Conservation (phyloP, 2,113 vertebrate genomes). For the Acinonyx jubatus region DNA sequence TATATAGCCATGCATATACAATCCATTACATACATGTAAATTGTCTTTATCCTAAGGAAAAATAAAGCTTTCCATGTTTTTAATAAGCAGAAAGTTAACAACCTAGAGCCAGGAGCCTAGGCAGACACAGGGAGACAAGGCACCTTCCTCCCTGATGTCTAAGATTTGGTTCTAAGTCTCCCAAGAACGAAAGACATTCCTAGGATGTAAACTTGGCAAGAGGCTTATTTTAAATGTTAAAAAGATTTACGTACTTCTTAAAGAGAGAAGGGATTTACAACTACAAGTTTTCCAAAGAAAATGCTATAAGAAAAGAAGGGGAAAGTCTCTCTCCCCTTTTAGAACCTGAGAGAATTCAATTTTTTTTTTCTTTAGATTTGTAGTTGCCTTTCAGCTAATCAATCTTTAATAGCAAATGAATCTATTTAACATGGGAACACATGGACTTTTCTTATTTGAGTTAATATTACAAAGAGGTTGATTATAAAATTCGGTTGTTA, state of each 20-base stretch:
- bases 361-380: background rate
- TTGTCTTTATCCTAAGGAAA: background rate
- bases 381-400: constrained; percentile 4
- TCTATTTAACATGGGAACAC: background rate
- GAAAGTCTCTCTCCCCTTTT: background rate
- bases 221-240: background rate
- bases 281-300: constrained; percentile 40
- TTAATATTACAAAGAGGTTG: background rate
- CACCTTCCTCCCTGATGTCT: background rate
- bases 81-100: background rate
- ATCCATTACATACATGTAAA: background rate
- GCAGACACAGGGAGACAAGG: background rate
- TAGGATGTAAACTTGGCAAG: background rate
- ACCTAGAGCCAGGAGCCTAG: background rate
- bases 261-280: background rate
- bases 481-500: constrained; percentile 31
- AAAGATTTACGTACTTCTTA: background rate
- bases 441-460: background rate
- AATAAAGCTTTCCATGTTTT: background rate
- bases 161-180: background rate
- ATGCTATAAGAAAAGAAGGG: background rate
- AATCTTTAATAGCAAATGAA: background rate
- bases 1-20: background rate
- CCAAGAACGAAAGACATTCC: background rate
- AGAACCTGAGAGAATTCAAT: background rate